These are phyloP conservation scores for Amphimedon queenslandica DNA, from an alignment of 37 sponge, comb jelly and placozoan genomes.

Conservation along the genomic window DNA sequence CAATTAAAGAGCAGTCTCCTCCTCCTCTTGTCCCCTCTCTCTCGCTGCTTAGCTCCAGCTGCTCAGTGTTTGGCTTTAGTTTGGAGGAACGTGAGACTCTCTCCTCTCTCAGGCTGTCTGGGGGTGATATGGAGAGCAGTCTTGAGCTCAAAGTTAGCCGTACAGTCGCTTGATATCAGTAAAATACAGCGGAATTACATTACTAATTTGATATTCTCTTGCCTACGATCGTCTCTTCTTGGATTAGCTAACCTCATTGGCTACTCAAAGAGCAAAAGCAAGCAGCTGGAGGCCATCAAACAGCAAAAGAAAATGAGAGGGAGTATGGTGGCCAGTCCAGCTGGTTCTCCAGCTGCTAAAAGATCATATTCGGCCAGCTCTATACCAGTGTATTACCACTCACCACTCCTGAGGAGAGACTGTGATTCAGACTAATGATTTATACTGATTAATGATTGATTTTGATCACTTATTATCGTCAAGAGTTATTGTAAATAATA, in stretches of 20 bases:
- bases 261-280: conserved; percentile 25
- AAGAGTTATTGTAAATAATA: too few species aligned
- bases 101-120: neutral
- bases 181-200: conserved; percentile 28
- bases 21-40: conserved; percentile 6
- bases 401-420: too few species aligned
- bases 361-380: neutral
- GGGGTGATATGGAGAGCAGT: conserved; percentile 24
- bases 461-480: neutral
- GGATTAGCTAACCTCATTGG: conserved; percentile 40
- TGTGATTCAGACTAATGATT: neutral
- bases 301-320: neutral
- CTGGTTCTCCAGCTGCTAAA: neutral
- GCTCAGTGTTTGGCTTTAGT: conserved; percentile 48
- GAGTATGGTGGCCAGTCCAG: neutral
- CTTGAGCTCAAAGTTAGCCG: conserved; percentile 40
- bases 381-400: neutral
- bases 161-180: conserved; percentile 47
- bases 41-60: conserved; percentile 37
- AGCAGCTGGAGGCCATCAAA: conserved; percentile 16
- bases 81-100: neutral
- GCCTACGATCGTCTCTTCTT: conserved; percentile 30
- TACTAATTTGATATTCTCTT: conserved; percentile 19
- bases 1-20: conserved; percentile 16
- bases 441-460: neutral